Evolutionary conservation across 2,888 invertebrate species (phyloP), one percentile per base, ranked within the genome.

Genomic region (Drosophila suboccidentalis): DNA sequence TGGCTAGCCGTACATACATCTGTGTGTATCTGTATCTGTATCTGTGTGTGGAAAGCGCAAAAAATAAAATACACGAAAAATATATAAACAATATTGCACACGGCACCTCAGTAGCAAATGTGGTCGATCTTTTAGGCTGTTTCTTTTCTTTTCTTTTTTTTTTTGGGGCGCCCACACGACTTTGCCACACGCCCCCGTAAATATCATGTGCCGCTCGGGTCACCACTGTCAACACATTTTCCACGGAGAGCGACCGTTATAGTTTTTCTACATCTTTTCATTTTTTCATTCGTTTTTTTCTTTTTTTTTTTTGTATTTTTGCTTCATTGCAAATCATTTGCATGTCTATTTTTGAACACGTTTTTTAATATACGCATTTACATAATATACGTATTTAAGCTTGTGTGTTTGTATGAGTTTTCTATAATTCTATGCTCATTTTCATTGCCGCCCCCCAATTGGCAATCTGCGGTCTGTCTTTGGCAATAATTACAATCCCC

Each of bases 1-100:
- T 78, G 79, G 70, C 81, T 62, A 46, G 19, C 61, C 57, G 29
- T 22, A 22, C 57, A 34, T 44, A 10, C 34, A 34, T 13, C 15
- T 32, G 10, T 49, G 19, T 57, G 44, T 62, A 19, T 36, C 13
- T 47, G 9, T 61, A 15, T 46, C 10, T 54, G 38, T 54, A 32
- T 58, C 9, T 51, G 50, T 62, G 64, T 75, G 46, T 64, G 66
- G 17, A 49, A 62, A 70, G 63, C 65, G 78, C 50, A 72, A 71
- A 75, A 84, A 71, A 71, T 59, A 69, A 75, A 75, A 78, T 66
- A 70, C 43, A 74, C 49, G 69, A 84, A 68, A 78, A 75, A 63
- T 81, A 91, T 91, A 91, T 90, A 92, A 91, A 92, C 92, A 92
- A 92, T 92, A 92, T 92, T 92, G 92, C 92, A 92, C 92, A 92